phyloP scores from a whole-genome alignment of 2,888 invertebrate species.

The Clitarchus hookeri region DNA sequence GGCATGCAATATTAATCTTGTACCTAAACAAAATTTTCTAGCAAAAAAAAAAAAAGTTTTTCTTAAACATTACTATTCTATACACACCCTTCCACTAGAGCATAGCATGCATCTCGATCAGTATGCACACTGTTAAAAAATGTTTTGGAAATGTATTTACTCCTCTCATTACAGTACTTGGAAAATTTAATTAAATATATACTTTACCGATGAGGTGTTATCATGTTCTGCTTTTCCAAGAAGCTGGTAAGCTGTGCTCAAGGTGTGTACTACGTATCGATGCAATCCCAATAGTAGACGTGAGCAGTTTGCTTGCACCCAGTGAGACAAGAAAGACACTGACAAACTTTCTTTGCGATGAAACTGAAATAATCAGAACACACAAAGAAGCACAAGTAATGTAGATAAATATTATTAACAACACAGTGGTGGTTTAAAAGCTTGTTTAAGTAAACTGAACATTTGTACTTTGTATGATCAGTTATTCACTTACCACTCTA shows the following conservation, averaged over 20 bases:
- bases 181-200: not conserved
- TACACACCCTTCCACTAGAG: too few species aligned
- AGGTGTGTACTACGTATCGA: conserved; percentile 65
- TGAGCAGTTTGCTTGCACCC: conserved; percentile 79
- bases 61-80: too few species aligned
- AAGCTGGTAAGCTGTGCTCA: conserved; percentile 62
- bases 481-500: too few species aligned
- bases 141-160: too few species aligned
- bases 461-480: not conserved
- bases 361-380: conserved; percentile 58
- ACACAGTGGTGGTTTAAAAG: too few species aligned
- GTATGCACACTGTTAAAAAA: too few species aligned
- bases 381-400: not conserved
- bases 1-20: too few species aligned
- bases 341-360: conserved; percentile 76
- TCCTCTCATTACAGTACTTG: too few species aligned
- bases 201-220: not conserved
- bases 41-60: too few species aligned
- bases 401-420: too few species aligned
- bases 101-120: too few species aligned
- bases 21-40: too few species aligned
- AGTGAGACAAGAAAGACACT: conserved; percentile 76
- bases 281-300: conserved; percentile 77
- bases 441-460: not conserved
- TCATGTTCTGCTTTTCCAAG: not conserved